Base-by-base conservation (phyloP, 2,797 vertebrate species). In the Falco naumanni region DNA sequence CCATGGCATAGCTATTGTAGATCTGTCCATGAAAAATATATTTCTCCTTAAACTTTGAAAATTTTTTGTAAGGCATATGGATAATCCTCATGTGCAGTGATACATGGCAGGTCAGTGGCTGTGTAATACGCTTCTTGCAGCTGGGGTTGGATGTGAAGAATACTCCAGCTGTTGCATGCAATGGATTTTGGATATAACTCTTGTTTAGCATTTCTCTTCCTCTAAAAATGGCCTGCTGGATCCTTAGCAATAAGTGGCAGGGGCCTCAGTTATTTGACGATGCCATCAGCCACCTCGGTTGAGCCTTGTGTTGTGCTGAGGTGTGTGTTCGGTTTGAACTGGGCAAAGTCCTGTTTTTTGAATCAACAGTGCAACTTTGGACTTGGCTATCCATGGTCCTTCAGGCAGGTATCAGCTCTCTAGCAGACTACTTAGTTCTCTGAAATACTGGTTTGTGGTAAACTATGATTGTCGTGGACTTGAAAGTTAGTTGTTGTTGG, bases 361-460 rank as follows among this genome's bases (percentile, higher is more conserved):
- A 45, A 22, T 31, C 16, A 2, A 5, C 5, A 3, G 18, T 5
- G 50, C 16, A 7, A 3, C n/a, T 47, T 39, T 26, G 7, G 21
- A 4, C n/a, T 4, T 17, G 48, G 50, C 29, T 6, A 1, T 6
- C 54, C 29, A 54, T 4, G 34, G 20, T 51, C 45, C 51, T 48
- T 19, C 48, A 6, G 25, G 4, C 21, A 5, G 39, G 10, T 22
- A 2, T 16, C 15, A 4, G 9, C 50, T 47, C 24, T 63, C 59
- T 7, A 5, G 1, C 13, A 2, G 24, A 5, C 13, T 4, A 0
- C 10, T 20, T 5, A 4, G 43, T 28, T 21, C 3, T 15, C 24
- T 3, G 0, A 57, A 56, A 17, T 14, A 2, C 0, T 0, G 20
- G 3, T 21, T 63, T 48, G 3, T 10, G 45, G 13, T 24, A 25